Evolutionary conservation across 2,113 vertebrate species (phyloP), one percentile per base, ranked within the genome.

Genomic region (Anser cygnoides): DNA sequence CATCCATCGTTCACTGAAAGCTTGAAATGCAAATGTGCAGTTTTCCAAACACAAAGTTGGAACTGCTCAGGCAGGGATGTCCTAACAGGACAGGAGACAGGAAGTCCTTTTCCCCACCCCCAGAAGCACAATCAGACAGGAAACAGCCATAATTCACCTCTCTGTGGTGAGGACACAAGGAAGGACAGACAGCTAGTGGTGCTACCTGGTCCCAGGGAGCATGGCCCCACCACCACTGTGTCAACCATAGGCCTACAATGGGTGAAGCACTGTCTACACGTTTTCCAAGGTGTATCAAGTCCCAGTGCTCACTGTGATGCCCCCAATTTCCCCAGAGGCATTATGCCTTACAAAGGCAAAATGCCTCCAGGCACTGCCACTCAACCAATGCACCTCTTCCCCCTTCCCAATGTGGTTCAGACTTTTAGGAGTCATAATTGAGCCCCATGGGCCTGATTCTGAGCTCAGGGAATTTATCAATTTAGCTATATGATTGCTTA

Each of bases 401-500:
- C 46, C 84, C 74, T 94, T 94, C 92, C 96, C 97, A 92, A 35
- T 82, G 86, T 87, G 92, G 73, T 84, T 96, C 70, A 94, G 80
- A 85, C 72, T 96, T 92, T 92, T 75, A 96, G 89, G 85, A 97
- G 73, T 94, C 81, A 89, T 95, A 96, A 96, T 90, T 96, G 86
- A 97, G 94, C 94, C 95, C 94, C 90, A 93, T 62, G 87, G 86
- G 91, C 91, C 90, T 95, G 95, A 96, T 92, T 95, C 95, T 97
- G 92, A 96, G 89, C 84, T 86, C 61, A 65, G 92, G 91, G 93
- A 92, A 95, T 95, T 95, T 94, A 89, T 91, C 92, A 87, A 0
- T 93, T 95, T 93, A 94, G 84, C 89, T 71, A 70, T 44, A 68
- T 41, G 46, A 90, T 93, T 92, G 80, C 55, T 95, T 95, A 96